Evolutionary conservation across 1,140 invertebrate species (phyloP).

Genomic region (Eumeta japonica): DNA sequence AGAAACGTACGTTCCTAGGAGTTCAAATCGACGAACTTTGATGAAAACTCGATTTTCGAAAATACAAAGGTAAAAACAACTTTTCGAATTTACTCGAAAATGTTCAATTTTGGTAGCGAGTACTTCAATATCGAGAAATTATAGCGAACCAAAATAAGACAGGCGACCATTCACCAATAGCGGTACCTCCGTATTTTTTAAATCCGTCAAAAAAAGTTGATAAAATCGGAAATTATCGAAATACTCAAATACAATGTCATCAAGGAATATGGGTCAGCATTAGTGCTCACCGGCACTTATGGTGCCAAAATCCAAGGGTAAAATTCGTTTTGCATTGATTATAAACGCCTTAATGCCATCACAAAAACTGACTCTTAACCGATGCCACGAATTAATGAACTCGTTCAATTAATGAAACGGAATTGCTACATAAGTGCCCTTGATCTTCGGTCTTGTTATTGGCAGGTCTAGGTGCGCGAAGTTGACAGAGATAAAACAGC

Average conservation of each 20-base stretch:
- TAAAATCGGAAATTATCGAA: neutral
- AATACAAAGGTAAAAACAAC: no score
- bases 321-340: neutral
- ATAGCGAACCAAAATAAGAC: neutral
- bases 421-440: no score
- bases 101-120: no score
- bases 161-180: neutral
- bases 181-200: neutral
- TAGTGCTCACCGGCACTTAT: neutral
- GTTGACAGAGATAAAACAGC: conserved; percentile 37
- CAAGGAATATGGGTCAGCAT: neutral
- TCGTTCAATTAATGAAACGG: no score
- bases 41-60: no score
- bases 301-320: neutral
- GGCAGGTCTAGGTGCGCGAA: conserved; percentile 19
- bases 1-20: no score
- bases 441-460: no score
- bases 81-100: no score
- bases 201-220: neutral
- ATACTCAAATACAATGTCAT: neutral
- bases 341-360: neutral
- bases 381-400: no score
- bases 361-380: no score
- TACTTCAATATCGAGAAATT: no score
- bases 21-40: no score